Percentiles rank a stretch among this genome's conserved stretches.
Conservation (phyloP, 2,888 invertebrate species). For the Philhelius pedissequus region DNA sequence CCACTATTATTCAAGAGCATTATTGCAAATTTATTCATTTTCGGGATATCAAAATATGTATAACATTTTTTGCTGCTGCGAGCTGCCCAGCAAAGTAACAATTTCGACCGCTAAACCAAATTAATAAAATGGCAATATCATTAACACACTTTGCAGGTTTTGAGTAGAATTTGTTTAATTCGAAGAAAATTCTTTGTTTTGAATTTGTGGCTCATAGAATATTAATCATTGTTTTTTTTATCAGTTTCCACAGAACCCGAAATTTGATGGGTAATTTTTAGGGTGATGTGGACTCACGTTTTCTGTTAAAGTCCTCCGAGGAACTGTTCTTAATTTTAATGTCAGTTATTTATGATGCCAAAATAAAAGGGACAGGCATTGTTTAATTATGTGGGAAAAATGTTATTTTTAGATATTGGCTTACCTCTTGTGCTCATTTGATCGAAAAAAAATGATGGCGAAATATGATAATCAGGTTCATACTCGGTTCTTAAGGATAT, state of each 20-base stretch:
- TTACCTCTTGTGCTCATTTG: background rate
- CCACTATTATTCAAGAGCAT: background rate
- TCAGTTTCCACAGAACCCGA: slow-evolving; percentile 49
- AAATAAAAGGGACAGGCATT: background rate
- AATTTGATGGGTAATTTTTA: background rate
- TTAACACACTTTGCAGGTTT: slow-evolving; percentile 48
- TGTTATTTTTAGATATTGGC: slow-evolving; percentile 35
- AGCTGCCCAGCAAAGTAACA: too few relatives aligned
- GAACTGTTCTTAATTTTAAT: background rate
- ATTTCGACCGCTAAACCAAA: background rate
- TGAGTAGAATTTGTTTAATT: background rate
- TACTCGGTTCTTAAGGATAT: background rate
- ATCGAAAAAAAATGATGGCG: background rate
- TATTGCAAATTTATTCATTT: background rate
- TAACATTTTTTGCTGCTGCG: background rate
- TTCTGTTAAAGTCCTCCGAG: slow-evolving; percentile 8
- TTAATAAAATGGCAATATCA: slow-evolving; percentile 17
- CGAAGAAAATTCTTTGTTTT: slow-evolving; percentile 19
- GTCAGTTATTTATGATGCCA: slow-evolving; percentile 48
- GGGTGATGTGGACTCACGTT: slow-evolving; percentile 43
- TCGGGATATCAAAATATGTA: background rate
- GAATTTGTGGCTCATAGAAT: slow-evolving; percentile 12
- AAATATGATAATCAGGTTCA: background rate
- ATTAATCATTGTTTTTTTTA: slow-evolving; percentile 62
- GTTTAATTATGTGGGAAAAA: slow-evolving; percentile 40